Evolutionary conservation across 2,113 vertebrate species (phyloP), one percentile per base, ranked within the genome.

Genomic region (Petrocephalus microphthalmus): DNA sequence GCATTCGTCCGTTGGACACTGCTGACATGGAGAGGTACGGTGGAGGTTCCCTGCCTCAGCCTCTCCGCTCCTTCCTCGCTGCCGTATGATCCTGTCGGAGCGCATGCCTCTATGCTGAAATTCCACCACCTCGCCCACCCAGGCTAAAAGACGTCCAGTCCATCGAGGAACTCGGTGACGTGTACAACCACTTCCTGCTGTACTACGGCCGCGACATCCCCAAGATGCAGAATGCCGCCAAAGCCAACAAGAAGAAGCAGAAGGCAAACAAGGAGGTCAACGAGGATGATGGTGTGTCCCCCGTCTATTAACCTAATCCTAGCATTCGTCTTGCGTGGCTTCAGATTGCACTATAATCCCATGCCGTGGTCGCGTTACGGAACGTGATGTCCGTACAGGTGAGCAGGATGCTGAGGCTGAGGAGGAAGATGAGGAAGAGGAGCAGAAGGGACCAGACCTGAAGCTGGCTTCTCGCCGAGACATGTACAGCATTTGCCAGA

Each of bases 401-500:
- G 95, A 96, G 71, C 93, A 93, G 78, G 95, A 95, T 56, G 57
- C 93, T 51, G 95, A 95, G 88, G 93, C 94, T 0, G 91, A 99
- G 94, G 96, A 90, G 87, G 91, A 89, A 74, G 97, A 94, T 83
- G 96, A 98, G 83, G 98, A 99, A 67, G 98, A 98, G 25, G 97
- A 98, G 84, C 97, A 96, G 89, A 98, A 98, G 91, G 98, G 97
- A 0, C 98, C 98, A 2, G 98, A 99, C 91, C 96, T 99, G 67
- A 99, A 99, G 94, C 96, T 97, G 94, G 98, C 98, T 1, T 99
- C 98, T 56, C 97, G 98, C 22, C 95, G 98, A 92, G 98, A 99
- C 90, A 99, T 99, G 98, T 99, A 99, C 94, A 98, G 97, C 93
- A 99, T 99, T 94, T 99, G 98, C 90, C 98, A 99, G 86, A 96